Conservation (phyloP, 2,888 invertebrate genomes). For the Antitype chi region DNA sequence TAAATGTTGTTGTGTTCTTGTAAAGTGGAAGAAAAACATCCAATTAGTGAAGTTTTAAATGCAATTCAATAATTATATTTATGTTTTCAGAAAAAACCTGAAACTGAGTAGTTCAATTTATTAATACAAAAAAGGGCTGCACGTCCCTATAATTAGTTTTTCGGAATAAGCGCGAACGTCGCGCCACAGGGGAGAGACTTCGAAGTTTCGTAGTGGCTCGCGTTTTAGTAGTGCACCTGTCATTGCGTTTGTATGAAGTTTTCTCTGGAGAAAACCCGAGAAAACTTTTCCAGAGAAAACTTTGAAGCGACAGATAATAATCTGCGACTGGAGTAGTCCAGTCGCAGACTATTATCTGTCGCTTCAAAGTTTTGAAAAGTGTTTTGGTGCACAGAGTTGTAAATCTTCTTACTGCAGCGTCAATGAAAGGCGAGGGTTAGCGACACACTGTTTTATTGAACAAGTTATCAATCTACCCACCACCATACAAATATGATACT, state of each 20-base stretch:
- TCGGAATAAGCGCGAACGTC: not conserved
- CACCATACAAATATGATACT: too few relatives aligned
- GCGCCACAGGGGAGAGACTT: not conserved
- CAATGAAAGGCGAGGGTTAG: too few relatives aligned
- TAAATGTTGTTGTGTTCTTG: not conserved
- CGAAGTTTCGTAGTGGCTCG: not conserved
- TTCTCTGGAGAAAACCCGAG: too few relatives aligned
- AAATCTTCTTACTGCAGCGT: not conserved
- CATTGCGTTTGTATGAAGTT: too few relatives aligned
- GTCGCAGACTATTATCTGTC: not conserved
- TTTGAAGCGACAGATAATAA: too few relatives aligned
- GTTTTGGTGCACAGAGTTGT: not conserved
- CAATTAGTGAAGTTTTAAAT: not conserved
- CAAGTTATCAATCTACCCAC: too few relatives aligned
- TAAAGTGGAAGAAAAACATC: not conserved
- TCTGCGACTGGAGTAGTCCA: too few relatives aligned
- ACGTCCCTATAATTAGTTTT: not conserved
- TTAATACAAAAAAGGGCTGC: not conserved
- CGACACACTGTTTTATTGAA: too few relatives aligned
- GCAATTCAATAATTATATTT: not conserved
- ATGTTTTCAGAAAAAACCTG: not conserved
- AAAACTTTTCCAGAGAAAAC: too few relatives aligned
- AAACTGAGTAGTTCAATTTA: not conserved
- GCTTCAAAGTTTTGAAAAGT: not conserved
- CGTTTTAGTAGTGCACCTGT: not conserved